Base-by-base conservation (phyloP, 2,888 invertebrate genomes). In the Laothoe populi region DNA sequence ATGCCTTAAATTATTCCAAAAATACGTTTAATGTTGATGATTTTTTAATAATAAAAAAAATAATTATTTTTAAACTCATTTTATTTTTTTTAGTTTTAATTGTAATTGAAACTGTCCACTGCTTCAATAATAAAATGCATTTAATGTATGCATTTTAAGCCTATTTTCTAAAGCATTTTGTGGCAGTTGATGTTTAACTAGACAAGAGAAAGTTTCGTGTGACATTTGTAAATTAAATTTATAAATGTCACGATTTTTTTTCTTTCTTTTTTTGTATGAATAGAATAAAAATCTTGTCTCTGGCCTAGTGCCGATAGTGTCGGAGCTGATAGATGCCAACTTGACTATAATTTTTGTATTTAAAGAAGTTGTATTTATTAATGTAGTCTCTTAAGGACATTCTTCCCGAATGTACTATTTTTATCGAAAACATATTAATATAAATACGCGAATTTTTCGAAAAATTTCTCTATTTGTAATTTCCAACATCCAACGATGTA, bases 71-170 rank as follows among this genome's bases (percentile, higher is more conserved):
- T 31, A 31, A 5, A 31, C 5, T 31, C 5, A 31, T 1, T 31
- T 5, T 26, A 26, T 26, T 26, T 26, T 5, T 26, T 31, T 31
- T 31, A 31, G 1, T 31, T 31, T 8, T 31, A 31, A 31, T 31
- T n/a, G n/a, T n/a, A n/a, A n/a, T n/a, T n/a, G n/a, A n/a, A n/a
- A n/a, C n/a, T n/a, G n/a, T 13, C 1, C 1, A 38, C 8, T 7
- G 24, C 13, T n/a, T n/a, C n/a, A n/a, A n/a, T n/a, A n/a, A 26
- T 11, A 26, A 48, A 16, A 49, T 49, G 26, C 49, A 49, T 49
- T 49, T 31, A 16, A 16, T 48, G 26, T 16, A 31, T 49, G 44
- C 44, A 19, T 44, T 44, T 44, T 19, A 19, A 44, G 16, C 4
- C 42, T 16, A 5, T 44, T 8, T 44, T 16, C 8, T 16, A 10